Evolutionary conservation across 2,888 invertebrate species (phyloP), one percentile per base, ranked within the genome.

Genomic region (Rhingia rostrata): DNA sequence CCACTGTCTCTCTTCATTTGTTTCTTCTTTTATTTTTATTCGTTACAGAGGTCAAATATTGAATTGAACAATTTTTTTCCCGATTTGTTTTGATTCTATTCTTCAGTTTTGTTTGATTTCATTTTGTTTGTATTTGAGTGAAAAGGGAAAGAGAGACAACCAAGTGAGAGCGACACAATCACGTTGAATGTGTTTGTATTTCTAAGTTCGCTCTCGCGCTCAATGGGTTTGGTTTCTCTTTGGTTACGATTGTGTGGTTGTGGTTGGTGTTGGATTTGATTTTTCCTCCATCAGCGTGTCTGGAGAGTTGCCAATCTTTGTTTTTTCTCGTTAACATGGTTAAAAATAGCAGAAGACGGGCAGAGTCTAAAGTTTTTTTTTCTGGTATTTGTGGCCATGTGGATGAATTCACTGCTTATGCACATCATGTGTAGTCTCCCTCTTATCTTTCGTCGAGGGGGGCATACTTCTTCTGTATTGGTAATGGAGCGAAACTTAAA

Each of bases 11-110:
- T 30, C 45, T 64, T 33, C 56, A 3, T 41, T 35, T 22, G 6
- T 54, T 30, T 47, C 12, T 37, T n/a, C 41, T 35, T 56, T 69
- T 12, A 2, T 22, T 22, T 22, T 22, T 22, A 22, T 22, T 22
- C 2, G 22, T 22, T 7, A 39, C 66, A 49, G 70, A 77, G 77
- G 72, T 82, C 82, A 82, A 82, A 82, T 82, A 82, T 77, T 82
- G 72, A 82, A 82, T 77, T 77, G 77, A 77, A 82, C 66, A 58
- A 66, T 66, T 82, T 82, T n/a, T 82, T 58, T 53, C 41, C 66
- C 2, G 70, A 83, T 83, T 83, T 83, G 83, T 83, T 83, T 83
- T 83, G 83, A 83, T 83, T 83, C 83, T 73, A 73, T 83, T 67
- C 78, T 83, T 78, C 73, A 78, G 83, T 67, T 30, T 78, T 72